Evolutionary conservation across 2,888 invertebrate genomes (phyloP).

Genomic region (Trissoscelio sp.): DNA sequence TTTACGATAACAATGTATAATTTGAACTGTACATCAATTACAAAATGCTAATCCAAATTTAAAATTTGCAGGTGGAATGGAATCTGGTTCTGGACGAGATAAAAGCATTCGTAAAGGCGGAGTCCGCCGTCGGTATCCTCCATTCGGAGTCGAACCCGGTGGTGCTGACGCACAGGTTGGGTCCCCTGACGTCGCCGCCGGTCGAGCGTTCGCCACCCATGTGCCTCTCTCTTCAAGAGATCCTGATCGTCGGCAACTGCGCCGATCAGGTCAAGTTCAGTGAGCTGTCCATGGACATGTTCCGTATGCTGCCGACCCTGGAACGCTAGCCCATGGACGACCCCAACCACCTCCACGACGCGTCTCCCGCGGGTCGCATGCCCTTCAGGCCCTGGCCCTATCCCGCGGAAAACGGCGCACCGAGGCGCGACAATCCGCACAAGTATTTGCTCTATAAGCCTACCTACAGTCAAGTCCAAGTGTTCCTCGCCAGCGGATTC

Average conservation of each 20-base stretch:
- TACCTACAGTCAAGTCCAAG: slow-evolving; percentile 95
- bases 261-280: slow-evolving; percentile 98
- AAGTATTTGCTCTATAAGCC: slow-evolving; percentile 98
- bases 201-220: slow-evolving; percentile 94
- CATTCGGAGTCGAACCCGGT: slow-evolving; percentile 94
- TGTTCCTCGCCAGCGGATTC: slow-evolving; percentile 95
- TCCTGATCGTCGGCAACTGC: slow-evolving; percentile 96
- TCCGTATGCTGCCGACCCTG: slow-evolving; percentile 96
- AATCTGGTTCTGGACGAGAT: slow-evolving; percentile 96
- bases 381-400: slow-evolving; percentile 85
- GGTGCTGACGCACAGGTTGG: slow-evolving; percentile 94
- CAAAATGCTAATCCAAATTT: too few relatives aligned
- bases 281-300: slow-evolving; percentile 99
- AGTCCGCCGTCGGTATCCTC: slow-evolving; percentile 93
- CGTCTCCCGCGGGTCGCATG: slow-evolving; percentile 88
- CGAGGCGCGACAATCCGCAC: slow-evolving; percentile 95
- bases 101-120: slow-evolving; percentile 96
- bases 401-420: slow-evolving; percentile 89
- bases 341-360: slow-evolving; percentile 89
- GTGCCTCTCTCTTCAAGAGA: slow-evolving; percentile 95
- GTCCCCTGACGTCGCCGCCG: slow-evolving; percentile 92
- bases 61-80: slow-evolving; percentile 94
- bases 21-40: too few relatives aligned
- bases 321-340: slow-evolving; percentile 96
- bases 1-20: too few relatives aligned